phyloP scores from a whole-genome alignment of 2,797 vertebrate genomes.

The Diglossa cyanea region DNA sequence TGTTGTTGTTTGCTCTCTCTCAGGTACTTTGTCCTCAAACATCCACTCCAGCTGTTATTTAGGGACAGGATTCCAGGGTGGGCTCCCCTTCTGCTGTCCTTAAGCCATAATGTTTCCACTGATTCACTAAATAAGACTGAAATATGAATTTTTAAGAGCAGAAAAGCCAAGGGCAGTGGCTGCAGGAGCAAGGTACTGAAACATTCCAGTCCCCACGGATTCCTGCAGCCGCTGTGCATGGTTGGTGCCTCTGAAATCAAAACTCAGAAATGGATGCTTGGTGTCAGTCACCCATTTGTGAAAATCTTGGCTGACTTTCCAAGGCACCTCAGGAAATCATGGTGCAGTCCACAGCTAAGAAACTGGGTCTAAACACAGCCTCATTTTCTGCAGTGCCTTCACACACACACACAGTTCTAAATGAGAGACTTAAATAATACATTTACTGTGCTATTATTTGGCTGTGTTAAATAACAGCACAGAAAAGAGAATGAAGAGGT shows the following conservation, averaged over 20 bases:
- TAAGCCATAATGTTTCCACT: neutral
- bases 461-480: slow-evolving; percentile 41
- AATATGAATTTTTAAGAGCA: neutral
- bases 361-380: neutral
- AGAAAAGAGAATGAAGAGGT: slow-evolving; percentile 49
- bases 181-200: neutral
- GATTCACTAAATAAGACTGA: neutral
- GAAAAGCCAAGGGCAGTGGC: neutral
- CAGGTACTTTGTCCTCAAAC: neutral
- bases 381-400: slow-evolving; percentile 5
- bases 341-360: neutral
- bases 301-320: neutral
- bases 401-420: neutral
- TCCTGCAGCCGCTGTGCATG: neutral
- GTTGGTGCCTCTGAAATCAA: neutral
- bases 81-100: neutral
- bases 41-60: neutral
- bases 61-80: neutral
- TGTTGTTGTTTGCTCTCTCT: neutral
- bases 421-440: slow-evolving; percentile 34
- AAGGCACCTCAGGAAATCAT: neutral
- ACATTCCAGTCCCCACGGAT: neutral
- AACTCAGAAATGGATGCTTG: neutral
- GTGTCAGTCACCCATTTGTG: neutral
- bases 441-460: slow-evolving; percentile 50